These are phyloP conservation scores for Grus americana DNA, from an alignment of 2,113 vertebrate genomes.

Conservation along the genomic window DNA sequence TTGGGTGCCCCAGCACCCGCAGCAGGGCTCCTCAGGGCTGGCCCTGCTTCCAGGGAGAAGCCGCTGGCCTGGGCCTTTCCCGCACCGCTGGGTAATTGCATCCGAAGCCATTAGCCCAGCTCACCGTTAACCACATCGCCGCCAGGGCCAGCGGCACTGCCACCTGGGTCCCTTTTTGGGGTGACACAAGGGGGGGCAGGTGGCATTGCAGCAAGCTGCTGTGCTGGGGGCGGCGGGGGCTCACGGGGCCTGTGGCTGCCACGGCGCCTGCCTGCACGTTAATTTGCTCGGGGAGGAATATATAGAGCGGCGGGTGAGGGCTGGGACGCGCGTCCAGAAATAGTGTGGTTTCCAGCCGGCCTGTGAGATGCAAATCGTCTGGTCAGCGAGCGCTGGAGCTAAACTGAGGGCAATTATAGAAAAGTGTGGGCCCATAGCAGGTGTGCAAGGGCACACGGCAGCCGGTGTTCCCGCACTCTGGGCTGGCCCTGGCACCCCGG, in stretches of 20 bases:
- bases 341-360: conserved; percentile 43
- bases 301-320: neutral
- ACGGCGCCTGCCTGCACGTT: neutral
- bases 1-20: neutral
- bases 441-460: neutral
- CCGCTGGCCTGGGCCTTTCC: neutral
- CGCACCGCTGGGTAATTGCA: neutral
- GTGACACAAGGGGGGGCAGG: neutral
- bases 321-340: neutral
- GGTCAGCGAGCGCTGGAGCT: neutral
- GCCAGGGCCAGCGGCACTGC: neutral
- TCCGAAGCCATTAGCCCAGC: neutral
- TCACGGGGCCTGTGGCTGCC: neutral
- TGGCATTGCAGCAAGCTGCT: neutral
- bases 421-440: neutral
- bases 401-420: neutral
- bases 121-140: neutral
- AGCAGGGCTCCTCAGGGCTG: neutral
- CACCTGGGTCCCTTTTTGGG: neutral
- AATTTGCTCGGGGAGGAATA: neutral
- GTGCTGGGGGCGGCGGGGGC: neutral
- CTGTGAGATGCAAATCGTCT: conserved; percentile 45
- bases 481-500: neutral
- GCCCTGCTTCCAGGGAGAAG: neutral
- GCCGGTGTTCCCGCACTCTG: neutral